phyloP scores from a whole-genome alignment of 2,797 vertebrate species.

The Octomys mimax region DNA sequence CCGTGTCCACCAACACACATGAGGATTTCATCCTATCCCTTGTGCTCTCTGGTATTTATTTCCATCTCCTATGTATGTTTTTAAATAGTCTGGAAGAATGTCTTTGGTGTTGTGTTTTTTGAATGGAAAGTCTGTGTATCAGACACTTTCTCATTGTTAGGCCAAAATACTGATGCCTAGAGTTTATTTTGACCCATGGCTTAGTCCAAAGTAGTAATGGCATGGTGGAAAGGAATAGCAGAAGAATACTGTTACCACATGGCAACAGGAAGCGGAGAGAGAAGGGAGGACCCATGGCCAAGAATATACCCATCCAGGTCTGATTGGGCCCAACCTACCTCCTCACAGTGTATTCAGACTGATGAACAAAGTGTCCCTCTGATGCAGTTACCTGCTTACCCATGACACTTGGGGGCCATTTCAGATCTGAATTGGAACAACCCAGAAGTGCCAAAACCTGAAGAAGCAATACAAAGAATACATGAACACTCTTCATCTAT shows the following conservation, averaged over 20 bases:
- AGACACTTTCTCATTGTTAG: not conserved
- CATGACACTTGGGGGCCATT: not conserved
- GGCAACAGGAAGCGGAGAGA: not conserved
- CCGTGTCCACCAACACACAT: fast-evolving
- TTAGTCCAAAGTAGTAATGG: not conserved
- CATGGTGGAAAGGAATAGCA: not conserved
- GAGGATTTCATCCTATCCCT: fast-evolving
- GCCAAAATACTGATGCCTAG: not conserved
- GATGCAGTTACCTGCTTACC: not conserved
- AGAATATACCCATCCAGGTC: not conserved
- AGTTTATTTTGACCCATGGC: not conserved
- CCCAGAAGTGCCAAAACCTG: no score
- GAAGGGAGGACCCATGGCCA: not conserved
- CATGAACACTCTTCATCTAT: fast-evolving
- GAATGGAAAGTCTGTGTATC: not conserved
- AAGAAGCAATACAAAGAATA: not conserved
- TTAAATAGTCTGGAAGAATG: not conserved
- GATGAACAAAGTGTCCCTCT: not conserved
- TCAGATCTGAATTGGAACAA: not conserved
- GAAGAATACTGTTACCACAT: not conserved
- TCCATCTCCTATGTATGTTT: not conserved
- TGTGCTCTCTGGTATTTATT: not conserved
- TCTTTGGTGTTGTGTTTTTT: not conserved
- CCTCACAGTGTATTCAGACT: not conserved
- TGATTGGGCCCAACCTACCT: not conserved